Evolutionary conservation across 2,888 invertebrate genomes (phyloP), one percentile per base, ranked within the genome.

Genomic region (Lithosia quadra): DNA sequence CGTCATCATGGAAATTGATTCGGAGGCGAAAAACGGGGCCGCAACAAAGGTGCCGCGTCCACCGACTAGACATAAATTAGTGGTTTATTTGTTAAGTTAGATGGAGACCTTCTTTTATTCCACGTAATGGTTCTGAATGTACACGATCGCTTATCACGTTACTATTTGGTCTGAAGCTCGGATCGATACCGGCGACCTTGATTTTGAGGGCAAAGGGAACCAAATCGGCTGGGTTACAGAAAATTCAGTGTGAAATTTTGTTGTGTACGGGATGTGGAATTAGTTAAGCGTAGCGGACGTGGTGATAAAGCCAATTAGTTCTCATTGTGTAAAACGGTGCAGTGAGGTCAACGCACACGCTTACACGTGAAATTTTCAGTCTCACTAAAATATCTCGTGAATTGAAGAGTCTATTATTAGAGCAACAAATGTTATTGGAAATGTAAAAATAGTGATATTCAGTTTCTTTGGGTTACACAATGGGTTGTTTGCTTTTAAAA

Each of bases 1-100:
- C 92, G 92, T 93, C 92, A 93, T 87, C 86, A 87, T 90, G 89
- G 88, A 91, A 92, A 93, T 93, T 93, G 93, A 93, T 93, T 93
- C 89, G 88, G 86, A 88, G 90, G 90, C 90, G 91, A 90, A 93
- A 92, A 92, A 92, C 89, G 90, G 88, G 90, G 92, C 90, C 91
- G 90, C 87, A 88, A 89, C 89, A 89, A 90, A 90, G 90, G 90
- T 90, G 91, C 85, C 90, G 91, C 85, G 87, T 85, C 87, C 89
- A 85, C 78, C 83, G 82, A 82, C 87, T 83, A 86, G 86, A 90
- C 89, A 91, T 91, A 91, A 92, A 91, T 91, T 92, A 91, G 91
- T 85, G 85, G 78, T 81, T 86, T 91, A 91, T 92, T 91, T 90
- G 90, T 86, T 88, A 88, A 90, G 74, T 80, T 72, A 84, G 77